Evolutionary conservation across 2,113 vertebrate species (phyloP).

Genomic region (Laticauda colubrina): DNA sequence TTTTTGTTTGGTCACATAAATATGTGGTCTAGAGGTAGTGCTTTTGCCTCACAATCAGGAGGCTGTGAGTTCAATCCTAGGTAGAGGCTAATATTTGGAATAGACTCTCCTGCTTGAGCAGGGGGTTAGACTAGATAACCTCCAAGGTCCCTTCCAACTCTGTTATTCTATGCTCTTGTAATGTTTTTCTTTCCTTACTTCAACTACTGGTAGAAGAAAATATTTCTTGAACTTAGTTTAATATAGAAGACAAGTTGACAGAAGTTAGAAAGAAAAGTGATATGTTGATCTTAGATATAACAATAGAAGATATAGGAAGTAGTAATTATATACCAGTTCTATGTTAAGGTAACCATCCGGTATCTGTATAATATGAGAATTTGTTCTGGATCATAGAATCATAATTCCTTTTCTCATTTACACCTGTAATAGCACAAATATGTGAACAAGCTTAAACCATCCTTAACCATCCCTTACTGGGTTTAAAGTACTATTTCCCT

Average conservation of each 20-base stretch:
- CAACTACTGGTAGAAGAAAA: not conserved
- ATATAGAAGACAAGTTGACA: not conserved
- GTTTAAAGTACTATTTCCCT: not conserved
- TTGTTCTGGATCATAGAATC: not conserved
- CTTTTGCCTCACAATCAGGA: too few relatives aligned
- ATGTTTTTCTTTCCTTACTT: not conserved
- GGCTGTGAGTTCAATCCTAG: too few relatives aligned
- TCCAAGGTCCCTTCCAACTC: too few relatives aligned
- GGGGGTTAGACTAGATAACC: too few relatives aligned
- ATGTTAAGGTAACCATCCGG: not conserved
- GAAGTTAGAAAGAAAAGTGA: not conserved
- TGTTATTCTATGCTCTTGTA: too few relatives aligned
- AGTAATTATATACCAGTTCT: not conserved
- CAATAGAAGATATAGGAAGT: not conserved
- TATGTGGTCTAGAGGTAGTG: not conserved
- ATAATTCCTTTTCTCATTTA: not conserved
- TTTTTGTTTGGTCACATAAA: not conserved
- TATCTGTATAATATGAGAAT: not conserved
- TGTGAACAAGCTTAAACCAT: not conserved
- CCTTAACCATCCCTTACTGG: not conserved
- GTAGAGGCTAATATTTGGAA: too few relatives aligned
- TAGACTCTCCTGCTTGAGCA: too few relatives aligned
- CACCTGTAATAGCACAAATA: not conserved
- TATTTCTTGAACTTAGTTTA: not conserved
- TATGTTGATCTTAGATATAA: not conserved